Base-by-base conservation (phyloP, 2,888 invertebrate genomes). In the Parnassius smintheus region DNA sequence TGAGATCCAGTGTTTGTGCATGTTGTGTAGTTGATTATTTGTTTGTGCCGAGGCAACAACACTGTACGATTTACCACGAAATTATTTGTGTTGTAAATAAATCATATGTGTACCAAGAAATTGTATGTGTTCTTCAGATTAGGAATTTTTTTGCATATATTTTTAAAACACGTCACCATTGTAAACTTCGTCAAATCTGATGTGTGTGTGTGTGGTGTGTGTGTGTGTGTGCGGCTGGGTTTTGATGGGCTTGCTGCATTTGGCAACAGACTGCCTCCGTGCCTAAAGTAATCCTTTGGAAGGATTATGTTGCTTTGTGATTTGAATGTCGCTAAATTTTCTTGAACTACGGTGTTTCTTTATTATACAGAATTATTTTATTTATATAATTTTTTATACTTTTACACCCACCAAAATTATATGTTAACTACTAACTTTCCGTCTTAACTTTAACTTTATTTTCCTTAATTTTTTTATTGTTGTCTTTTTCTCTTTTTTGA, bases 11-110 rank as follows among this genome's bases (percentile, higher is more conserved):
- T 65, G 56, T 61, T 51, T 64, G 56, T 63, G 57, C 10, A 58
- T 62, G 48, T 62, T 57, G 42, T 62, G 49, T 42, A 44, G 48
- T 50, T n/a, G 9, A 53, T 54, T 59, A 49, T 46, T 51, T 65
- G 10, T 62, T 59, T 62, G 58, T 67, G 66, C 65, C 13, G 61
- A 56, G 22, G 53, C 42, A 52, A 42, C 8, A n/a, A 42, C 42
- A 50, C 22, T 56, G 61, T 51, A 50, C 57, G n/a, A 44, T 55
- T 58, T 48, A 55, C 62, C 59, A 45, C 62, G 51, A 63, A 63
- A 55, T 51, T 41, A 41, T 49, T 55, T 55, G 45, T 42, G 44
- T 63, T 13, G 18, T 25, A 58, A 58, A 58, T 41, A 45, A 53
- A 62, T 55, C 54, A 35, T 35, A 35, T 35, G 35, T 35, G 35